Base-by-base conservation (phyloP, 2,113 vertebrate species). In the Sula dactylatra region DNA sequence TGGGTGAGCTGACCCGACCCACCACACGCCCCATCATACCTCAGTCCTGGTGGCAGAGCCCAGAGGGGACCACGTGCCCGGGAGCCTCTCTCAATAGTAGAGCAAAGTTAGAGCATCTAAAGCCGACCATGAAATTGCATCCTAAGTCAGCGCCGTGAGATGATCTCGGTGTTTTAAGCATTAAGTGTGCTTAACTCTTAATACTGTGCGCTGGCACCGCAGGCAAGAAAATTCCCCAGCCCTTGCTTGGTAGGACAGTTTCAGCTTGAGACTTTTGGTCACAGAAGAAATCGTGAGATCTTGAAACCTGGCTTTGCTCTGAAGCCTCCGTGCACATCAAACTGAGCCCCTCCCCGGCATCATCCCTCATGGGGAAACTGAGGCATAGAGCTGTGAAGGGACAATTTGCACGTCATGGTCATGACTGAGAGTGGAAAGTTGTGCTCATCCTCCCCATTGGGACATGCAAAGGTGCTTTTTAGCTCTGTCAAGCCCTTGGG, bases 241-340 rank as follows among this genome's bases (percentile, higher is more conserved):
- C 45, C n/a, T 38, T 5, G 40, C 29, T 14, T 1, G 36, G 72
- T 20, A 10, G 77, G 58, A 49, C 0, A 1, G 7, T 47, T 54
- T 32, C 42, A 34, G 2, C 21, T 13, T 4, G 0, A 62, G 19
- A 13, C 9, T 36, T 27, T 2, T 20, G n/a, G 29, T 13, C 8
- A 0, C 18, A 21, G 67, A 50, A 32, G 44, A 10, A 36, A 56
- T 6, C 3, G 3, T 0, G 29, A 0, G 8, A 6, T 24, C 47
- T 25, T 20, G 58, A 55, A 58, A 62, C 3, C n/a, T 25, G 29
- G 17, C 10, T 86, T 74, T 36, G 27, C 45, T 29, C 70, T 1
- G 0, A 19, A 89, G 13, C 7, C 34, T 26, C 38, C 0, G 0
- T 2, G 4, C 17, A 32, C 31, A 40, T 14, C 4, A 2, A 69